Evolutionary conservation across 2,113 vertebrate genomes (phyloP), one percentile per base, ranked within the genome.

Genomic region (Myxocyprinus asiaticus): DNA sequence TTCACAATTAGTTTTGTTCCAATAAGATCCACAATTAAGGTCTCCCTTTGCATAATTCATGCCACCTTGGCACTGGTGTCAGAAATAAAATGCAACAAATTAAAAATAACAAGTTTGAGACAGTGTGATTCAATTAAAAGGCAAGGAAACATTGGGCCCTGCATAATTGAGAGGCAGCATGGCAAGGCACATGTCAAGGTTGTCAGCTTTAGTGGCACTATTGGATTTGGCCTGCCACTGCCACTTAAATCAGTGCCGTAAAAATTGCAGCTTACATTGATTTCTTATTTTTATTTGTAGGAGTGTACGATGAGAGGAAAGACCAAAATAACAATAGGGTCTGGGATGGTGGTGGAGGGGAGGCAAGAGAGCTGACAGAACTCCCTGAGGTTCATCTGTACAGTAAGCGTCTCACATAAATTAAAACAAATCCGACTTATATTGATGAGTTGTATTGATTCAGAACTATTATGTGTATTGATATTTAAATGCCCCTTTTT

Each of bases 101-200:
- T 98, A 97, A 96, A 98, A 98, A 98, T 97, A 98, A 97, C 97
- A 98, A 97, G 95, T 98, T 95, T 94, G 95, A 96, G 95, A 94
- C 91, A 91, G 92, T 93, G 95, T 96, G 96, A 98, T 98, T 97
- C 95, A 97, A 98, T 98, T 98, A 98, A 96, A 96, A 95, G 88
- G 93, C 83, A 86, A 90, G 93, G 94, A 96, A 96, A 97, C 95
- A 95, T 94, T 94, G 95, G 95, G 93, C 94, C 94, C 94, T 96
- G 95, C 96, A 97, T 98, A 96, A 96, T 95, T 95, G 95, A 96
- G 94, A 92, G 93, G 91, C 92, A 89, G 93, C 93, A 91, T 92
- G 94, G 92, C 93, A 94, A 94, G 92, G 88, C 90, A 92, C 93
- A 91, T 93, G 95, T 95, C 96, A 94, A 89, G 91, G 92, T 91